These are phyloP conservation scores for Dolichomitus sp. DNA, from an alignment of 2,888 invertebrate genomes.

Conservation along the genomic window DNA sequence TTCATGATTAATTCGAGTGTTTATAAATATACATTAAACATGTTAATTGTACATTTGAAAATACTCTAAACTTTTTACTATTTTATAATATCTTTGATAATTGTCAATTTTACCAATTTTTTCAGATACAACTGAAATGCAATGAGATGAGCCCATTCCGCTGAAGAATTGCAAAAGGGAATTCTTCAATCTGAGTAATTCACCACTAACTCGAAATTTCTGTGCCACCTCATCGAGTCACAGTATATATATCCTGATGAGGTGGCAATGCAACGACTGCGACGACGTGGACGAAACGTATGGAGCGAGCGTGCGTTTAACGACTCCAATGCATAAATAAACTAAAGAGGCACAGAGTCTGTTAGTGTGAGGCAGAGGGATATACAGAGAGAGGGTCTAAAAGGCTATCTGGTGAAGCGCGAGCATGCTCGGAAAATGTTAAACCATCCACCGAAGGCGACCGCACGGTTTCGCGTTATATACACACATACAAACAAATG, in stretches of 20 bases:
- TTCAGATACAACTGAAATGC: no score
- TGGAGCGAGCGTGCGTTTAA: conserved; percentile 53
- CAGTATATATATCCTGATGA: neutral
- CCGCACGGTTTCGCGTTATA: conserved; percentile 5
- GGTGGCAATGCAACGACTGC: conserved; percentile 17
- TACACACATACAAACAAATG: neutral
- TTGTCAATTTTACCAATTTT: no score
- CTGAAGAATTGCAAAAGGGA: neutral
- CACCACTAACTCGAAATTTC: neutral
- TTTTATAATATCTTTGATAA: no score
- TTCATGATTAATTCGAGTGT: no score
- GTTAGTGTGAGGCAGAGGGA: conserved; percentile 28
- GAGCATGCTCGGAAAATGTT: conserved; percentile 35
- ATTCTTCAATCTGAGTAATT: neutral
- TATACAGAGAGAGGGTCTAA: neutral
- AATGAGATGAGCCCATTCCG: neutral
- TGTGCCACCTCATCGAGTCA: neutral
- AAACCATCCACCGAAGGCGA: conserved; percentile 31
- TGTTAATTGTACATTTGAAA: neutral
- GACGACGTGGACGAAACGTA: conserved; percentile 47
- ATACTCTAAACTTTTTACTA: neutral
- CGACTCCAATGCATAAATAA: conserved; percentile 58
- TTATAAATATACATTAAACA: neutral
- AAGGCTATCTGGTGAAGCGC: conserved; percentile 23
- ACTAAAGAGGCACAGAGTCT: conserved; percentile 35